Percentiles rank a stretch among this genome's conserved stretches.
These are phyloP conservation scores for Chironomus tepperi DNA, from an alignment of 1,140 invertebrate species.

Conservation along the genomic window DNA sequence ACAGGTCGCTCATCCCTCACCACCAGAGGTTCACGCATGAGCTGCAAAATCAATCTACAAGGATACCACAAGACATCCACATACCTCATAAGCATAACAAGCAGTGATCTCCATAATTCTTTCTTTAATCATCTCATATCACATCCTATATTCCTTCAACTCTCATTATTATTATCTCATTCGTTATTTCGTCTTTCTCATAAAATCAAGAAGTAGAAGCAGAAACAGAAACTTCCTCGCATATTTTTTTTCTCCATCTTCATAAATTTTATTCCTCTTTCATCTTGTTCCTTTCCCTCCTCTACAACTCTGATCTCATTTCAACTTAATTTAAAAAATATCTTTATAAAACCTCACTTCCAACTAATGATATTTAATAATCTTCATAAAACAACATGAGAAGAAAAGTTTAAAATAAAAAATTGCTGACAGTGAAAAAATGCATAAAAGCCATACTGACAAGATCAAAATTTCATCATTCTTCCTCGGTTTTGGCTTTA, in stretches of 20 bases:
- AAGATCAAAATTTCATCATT: neutral
- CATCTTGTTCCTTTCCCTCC: neutral
- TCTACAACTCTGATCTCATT: neutral
- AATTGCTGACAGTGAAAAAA: slow-evolving; percentile 13
- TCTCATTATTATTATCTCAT: too few species aligned
- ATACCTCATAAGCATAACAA: too few species aligned
- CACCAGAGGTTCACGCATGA: too few species aligned
- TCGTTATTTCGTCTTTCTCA: too few species aligned
- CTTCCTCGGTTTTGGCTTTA: too few species aligned
- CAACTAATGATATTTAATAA: slow-evolving; percentile 2
- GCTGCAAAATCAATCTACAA: too few species aligned
- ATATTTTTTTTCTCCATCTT: neutral
- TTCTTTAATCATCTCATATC: too few species aligned
- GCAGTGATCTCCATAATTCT: too few species aligned
- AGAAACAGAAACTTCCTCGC: neutral
- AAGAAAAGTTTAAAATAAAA: neutral
- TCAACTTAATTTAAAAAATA: neutral
- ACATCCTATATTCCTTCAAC: too few species aligned
- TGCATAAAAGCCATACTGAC: slow-evolving; percentile 6
- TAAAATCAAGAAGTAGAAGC: too few species aligned
- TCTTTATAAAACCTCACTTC: neutral
- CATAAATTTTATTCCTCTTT: neutral
- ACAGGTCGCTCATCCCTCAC: too few species aligned
- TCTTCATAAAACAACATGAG: neutral
- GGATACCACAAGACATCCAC: too few species aligned